phyloP scores from a whole-genome alignment of 2,797 vertebrate species.

The Notolepis coatsorum region DNA sequence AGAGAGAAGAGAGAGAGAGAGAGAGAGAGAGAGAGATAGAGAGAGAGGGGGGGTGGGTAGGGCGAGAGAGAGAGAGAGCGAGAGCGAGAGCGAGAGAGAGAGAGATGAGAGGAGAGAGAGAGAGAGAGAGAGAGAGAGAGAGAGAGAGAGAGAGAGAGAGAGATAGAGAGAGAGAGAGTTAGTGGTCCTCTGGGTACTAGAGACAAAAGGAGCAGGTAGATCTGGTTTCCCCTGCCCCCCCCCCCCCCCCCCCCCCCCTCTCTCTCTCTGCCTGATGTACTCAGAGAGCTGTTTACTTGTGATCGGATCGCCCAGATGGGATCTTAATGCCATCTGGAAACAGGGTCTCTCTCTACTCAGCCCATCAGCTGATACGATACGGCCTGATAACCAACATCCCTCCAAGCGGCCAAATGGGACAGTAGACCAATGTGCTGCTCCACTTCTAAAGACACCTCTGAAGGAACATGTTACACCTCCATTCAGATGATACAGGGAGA shows the following conservation, averaged over 20 bases:
- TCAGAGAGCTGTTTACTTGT: no score
- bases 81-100: constrained; percentile 3
- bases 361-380: constrained; percentile 49
- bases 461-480: no score
- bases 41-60: constrained; percentile 3
- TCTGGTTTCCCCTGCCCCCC: constrained; percentile 61
- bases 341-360: constrained; percentile 40
- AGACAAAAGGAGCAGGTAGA: constrained; percentile 59
- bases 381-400: constrained; percentile 4
- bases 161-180: constrained; percentile 1
- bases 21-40: not conserved
- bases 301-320: no score
- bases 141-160: not conserved
- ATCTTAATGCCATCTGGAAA: no score
- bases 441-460: no score
- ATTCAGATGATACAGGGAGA: constrained; percentile 44
- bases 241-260: no score
- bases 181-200: constrained; percentile 30
- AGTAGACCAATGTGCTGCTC: no score
- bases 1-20: not conserved
- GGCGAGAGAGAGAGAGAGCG: not conserved
- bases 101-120: not conserved
- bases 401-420: no score
- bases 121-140: not conserved
- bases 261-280: no score